A percentile compares a stretch with the other conserved stretches of the same genome.
phyloP scores from a whole-genome alignment of 2,888 invertebrate genomes.

The Pomacea canaliculata region DNA sequence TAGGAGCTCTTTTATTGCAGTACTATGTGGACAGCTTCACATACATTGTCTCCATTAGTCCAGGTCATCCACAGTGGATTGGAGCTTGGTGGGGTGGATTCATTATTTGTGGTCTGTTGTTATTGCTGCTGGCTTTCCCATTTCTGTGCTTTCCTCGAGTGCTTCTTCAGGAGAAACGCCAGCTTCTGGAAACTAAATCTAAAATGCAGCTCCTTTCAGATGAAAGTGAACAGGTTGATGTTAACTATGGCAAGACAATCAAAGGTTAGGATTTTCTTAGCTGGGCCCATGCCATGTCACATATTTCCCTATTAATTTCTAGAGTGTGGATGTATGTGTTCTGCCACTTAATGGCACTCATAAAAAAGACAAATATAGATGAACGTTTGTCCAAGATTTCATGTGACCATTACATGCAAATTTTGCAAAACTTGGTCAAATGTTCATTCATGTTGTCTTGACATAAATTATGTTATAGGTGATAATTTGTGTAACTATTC shows the following conservation, averaged over 20 bases:
- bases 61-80: constrained; percentile 72
- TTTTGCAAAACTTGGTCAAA: no score
- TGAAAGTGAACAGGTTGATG: constrained; percentile 32
- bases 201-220: constrained; percentile 46
- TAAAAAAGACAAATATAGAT: no score
- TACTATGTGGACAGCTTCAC: constrained; percentile 93
- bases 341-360: no score
- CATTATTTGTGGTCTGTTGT: constrained; percentile 86
- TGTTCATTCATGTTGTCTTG: no score
- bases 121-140: constrained; percentile 88
- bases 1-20: constrained; percentile 90
- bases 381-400: no score
- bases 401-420: no score
- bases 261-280: constrained; percentile 76
- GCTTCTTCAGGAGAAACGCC: constrained; percentile 52
- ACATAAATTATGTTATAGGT: no score
- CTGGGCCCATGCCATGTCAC: no score
- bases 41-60: constrained; percentile 53
- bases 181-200: constrained; percentile 52
- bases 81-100: constrained; percentile 78
- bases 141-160: constrained; percentile 92
- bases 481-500: no score
- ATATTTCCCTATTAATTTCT: no score
- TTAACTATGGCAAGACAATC: constrained; percentile 86
- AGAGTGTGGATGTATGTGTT: no score